Conservation (phyloP, 1,140 invertebrate genomes). For the Leptinotarsa texana region DNA sequence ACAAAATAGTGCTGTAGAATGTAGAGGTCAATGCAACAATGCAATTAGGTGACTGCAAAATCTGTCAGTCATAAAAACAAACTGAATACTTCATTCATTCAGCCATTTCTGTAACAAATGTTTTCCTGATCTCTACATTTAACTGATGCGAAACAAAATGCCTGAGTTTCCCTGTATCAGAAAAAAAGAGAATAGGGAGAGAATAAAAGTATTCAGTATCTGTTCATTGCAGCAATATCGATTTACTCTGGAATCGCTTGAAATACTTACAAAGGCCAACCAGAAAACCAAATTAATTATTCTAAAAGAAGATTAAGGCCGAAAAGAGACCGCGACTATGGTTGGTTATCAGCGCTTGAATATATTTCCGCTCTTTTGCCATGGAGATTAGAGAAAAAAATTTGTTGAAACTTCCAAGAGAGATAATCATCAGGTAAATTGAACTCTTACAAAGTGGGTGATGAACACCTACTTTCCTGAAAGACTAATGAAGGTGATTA, state of each 20-base stretch:
- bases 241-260: not conserved
- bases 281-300: not conserved
- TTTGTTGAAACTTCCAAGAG: not conserved
- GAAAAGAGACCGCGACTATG: not conserved
- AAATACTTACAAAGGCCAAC: not conserved
- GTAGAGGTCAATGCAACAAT: too few relatives aligned
- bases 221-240: too few relatives aligned
- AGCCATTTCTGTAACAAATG: too few relatives aligned
- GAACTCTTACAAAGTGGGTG: not conserved
- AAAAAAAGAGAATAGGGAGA: too few relatives aligned
- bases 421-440: conserved; percentile 4
- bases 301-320: conserved; percentile 1
- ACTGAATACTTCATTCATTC: too few relatives aligned
- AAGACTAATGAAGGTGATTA: conserved; percentile 4
- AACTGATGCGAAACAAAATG: too few relatives aligned
- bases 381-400: conserved; percentile 7
- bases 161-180: too few relatives aligned
- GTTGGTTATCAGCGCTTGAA: conserved; percentile 2
- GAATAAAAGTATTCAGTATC: too few relatives aligned
- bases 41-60: too few relatives aligned
- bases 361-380: not conserved
- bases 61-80: too few relatives aligned
- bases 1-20: too few relatives aligned
- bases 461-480: not conserved
- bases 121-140: too few relatives aligned